phyloP scores from a whole-genome alignment of 2,888 invertebrate species.

The Vannuccia rotundouncinata region DNA sequence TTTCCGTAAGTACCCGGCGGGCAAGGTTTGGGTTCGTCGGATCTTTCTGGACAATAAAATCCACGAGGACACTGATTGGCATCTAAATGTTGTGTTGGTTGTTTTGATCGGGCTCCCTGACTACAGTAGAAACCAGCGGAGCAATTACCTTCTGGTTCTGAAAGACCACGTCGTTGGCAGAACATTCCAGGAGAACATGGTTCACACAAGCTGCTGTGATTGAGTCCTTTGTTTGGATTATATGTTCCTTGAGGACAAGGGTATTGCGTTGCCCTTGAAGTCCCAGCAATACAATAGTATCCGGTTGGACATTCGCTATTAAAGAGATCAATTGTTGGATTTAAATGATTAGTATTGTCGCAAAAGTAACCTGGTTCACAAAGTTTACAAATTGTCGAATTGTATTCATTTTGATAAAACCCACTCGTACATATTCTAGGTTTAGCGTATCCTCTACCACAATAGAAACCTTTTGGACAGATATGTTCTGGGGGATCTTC shows the following conservation, averaged over 20 bases:
- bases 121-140: constrained; percentile 51
- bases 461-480: neutral
- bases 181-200: constrained; percentile 47
- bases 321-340: neutral
- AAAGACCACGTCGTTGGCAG: constrained; percentile 47
- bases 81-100: constrained; percentile 46
- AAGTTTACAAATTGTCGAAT: neutral
- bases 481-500: neutral
- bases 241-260: constrained; percentile 52
- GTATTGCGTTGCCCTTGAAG: constrained; percentile 43
- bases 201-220: constrained; percentile 10
- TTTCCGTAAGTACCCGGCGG: constrained; percentile 50
- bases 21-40: constrained; percentile 47
- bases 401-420: neutral
- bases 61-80: constrained; percentile 51
- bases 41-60: constrained; percentile 49
- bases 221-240: constrained; percentile 38
- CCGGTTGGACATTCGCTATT: neutral
- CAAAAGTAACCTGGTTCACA: neutral
- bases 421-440: neutral
- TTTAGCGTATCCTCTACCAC: neutral
- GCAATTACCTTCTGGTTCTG: constrained; percentile 48
- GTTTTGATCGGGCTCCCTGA: constrained; percentile 46
- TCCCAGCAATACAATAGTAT: neutral
- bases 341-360: neutral